Percentiles rank a stretch among this genome's conserved stretches.
Evolutionary conservation across 2,113 vertebrate genomes (phyloP).

Genomic region (Daubentonia madagascariensis): DNA sequence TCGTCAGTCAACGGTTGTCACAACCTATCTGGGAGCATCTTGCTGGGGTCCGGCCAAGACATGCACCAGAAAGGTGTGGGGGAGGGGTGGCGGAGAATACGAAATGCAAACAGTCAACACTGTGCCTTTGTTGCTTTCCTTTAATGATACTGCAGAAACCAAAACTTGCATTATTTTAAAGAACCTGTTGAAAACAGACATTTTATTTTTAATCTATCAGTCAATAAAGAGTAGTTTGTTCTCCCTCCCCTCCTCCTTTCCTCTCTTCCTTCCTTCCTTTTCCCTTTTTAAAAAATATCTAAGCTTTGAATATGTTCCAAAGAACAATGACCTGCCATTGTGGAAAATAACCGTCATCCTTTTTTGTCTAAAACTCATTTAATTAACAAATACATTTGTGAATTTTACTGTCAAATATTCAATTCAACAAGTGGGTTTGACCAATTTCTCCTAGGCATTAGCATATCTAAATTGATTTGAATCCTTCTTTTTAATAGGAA

Average conservation of each 20-base stretch:
- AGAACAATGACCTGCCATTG: not conserved
- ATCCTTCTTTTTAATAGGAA: not conserved
- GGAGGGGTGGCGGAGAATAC: not conserved
- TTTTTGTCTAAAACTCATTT: not conserved
- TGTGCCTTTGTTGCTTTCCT: not conserved
- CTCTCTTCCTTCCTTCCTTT: not conserved
- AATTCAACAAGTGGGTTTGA: not conserved
- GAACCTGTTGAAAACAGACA: not conserved
- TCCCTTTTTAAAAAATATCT: not conserved
- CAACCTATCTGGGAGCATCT: not conserved
- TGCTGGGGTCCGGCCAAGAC: not conserved
- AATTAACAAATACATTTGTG: not conserved
- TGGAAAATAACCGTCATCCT: accelerated
- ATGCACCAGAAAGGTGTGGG: not conserved
- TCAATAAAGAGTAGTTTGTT: not conserved
- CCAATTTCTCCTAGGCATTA: not conserved
- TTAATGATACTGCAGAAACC: not conserved
- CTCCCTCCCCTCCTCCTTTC: not conserved
- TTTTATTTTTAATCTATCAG: not conserved
- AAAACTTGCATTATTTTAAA: not conserved
- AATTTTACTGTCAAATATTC: not conserved
- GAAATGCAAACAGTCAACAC: not conserved
- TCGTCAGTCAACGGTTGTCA: conserved; percentile 30
- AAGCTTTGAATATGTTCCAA: not conserved
- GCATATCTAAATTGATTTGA: not conserved